A percentile compares a stretch with the other conserved stretches of the same genome.
Conservation (phyloP, 2,888 invertebrate genomes). For the Ecliptopera silaceata region DNA sequence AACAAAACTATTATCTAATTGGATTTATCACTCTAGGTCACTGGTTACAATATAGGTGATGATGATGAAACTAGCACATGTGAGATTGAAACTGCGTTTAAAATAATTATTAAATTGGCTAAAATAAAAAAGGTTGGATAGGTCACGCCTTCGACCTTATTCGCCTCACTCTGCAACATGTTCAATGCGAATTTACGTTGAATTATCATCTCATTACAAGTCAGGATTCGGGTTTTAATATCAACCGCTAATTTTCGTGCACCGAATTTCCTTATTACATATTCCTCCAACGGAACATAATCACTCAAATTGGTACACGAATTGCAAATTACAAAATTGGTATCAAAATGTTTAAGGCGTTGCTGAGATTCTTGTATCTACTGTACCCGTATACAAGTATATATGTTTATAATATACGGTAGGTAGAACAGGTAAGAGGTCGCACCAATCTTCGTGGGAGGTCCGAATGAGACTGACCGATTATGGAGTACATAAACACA, state of each 20-base stretch:
- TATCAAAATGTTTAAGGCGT: slow-evolving; percentile 53
- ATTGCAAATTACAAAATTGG: slow-evolving; percentile 76
- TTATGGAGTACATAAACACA: slow-evolving; percentile 63
- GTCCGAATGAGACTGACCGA: slow-evolving; percentile 72
- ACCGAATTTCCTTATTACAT: slow-evolving; percentile 65
- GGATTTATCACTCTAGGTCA: slow-evolving; percentile 24
- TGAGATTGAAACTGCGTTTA: slow-evolving; percentile 14
- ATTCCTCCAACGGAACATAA: slow-evolving; percentile 63
- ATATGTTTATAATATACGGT: slow-evolving; percentile 32
- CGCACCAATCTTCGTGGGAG: slow-evolving; percentile 71
- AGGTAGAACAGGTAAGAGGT: slow-evolving; percentile 53
- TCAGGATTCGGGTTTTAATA: slow-evolving; percentile 54
- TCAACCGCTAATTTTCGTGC: slow-evolving; percentile 51
- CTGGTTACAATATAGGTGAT: slow-evolving; percentile 7
- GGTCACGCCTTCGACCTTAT: slow-evolving; percentile 22
- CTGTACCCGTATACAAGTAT: slow-evolving; percentile 28
- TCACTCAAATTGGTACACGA: slow-evolving; percentile 74
- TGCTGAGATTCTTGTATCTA: slow-evolving; percentile 45
- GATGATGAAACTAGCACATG: slow-evolving; percentile 20
- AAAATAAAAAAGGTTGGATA: slow-evolving; percentile 22
- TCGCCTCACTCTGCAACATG: slow-evolving; percentile 35
- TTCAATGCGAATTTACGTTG: slow-evolving; percentile 47
- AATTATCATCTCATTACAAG: slow-evolving; percentile 70
- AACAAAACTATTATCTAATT: slow-evolving; percentile 28
- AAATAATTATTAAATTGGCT: slow-evolving; percentile 20